Conservation (phyloP, 37 sponge, comb jelly and placozoan species). For the Amphimedon queenslandica region DNA sequence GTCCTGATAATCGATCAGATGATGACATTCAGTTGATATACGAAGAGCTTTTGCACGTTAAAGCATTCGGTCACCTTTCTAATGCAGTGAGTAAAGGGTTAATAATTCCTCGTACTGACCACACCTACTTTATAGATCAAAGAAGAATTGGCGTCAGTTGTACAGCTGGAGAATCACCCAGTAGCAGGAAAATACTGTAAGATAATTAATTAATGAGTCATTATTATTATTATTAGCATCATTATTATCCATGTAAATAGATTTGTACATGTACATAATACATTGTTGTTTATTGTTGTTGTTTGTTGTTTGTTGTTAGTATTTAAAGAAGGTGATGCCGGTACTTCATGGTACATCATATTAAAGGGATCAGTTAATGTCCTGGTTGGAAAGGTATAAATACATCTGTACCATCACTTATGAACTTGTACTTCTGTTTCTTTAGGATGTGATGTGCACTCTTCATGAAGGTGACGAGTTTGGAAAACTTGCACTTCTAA, state of each 20-base stretch:
- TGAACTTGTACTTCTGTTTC: neutral
- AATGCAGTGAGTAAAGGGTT: slow-evolving; percentile 53
- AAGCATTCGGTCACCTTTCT: slow-evolving; percentile 76
- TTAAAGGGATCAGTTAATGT: slow-evolving; percentile 86
- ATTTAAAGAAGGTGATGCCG: slow-evolving; percentile 81
- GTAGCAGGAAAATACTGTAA: slow-evolving; percentile 52
- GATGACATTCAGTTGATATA: slow-evolving; percentile 76
- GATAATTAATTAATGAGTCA: no score
- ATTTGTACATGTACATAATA: no score
- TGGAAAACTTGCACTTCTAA: slow-evolving; percentile 79
- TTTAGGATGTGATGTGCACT: slow-evolving; percentile 78
- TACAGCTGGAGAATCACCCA: slow-evolving; percentile 17
- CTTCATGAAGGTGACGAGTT: slow-evolving; percentile 90
- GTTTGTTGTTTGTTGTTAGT: no score
- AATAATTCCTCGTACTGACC: neutral
- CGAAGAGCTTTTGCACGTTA: slow-evolving; percentile 74
- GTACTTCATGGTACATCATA: slow-evolving; percentile 81
- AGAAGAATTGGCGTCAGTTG: slow-evolving; percentile 40
- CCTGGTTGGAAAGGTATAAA: slow-evolving; percentile 78
- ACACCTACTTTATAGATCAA: slow-evolving; percentile 31
- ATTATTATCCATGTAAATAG: no score
- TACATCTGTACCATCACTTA: no score
- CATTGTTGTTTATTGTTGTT: no score
- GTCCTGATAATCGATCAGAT: slow-evolving; percentile 63
- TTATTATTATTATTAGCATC: no score